These are phyloP conservation scores for Odontesthes bonariensis DNA, from an alignment of 2,113 vertebrate species.

Conservation along the genomic window DNA sequence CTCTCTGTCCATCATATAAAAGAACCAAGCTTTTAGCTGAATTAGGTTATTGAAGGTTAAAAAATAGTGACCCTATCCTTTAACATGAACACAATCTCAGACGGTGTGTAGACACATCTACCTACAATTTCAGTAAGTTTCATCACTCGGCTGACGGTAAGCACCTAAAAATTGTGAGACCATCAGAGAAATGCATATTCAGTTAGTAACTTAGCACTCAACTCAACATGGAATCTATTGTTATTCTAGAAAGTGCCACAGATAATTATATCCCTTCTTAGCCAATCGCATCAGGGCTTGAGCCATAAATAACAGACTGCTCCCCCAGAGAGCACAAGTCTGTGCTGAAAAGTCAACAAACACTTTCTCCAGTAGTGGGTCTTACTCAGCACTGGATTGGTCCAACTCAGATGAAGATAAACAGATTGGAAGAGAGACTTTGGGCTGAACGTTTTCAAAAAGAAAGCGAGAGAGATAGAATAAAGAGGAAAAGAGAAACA, in stretches of 20 bases:
- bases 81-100: conserved; percentile 6
- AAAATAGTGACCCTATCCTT: not conserved
- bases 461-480: conserved; percentile 38
- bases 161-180: conserved; percentile 10
- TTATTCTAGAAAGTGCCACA: conserved; percentile 70
- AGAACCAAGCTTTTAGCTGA: not conserved
- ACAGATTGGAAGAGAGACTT: conserved; percentile 37
- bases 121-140: not conserved
- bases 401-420: conserved; percentile 48
- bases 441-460: conserved; percentile 40
- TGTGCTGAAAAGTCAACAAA: conserved; percentile 80
- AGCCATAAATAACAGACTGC: conserved; percentile 80
- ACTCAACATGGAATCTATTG: conserved; percentile 71
- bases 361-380: conserved; percentile 71
- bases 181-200: conserved; percentile 29
- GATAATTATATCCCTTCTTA: conserved; percentile 80
- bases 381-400: conserved; percentile 62
- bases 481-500: conserved; percentile 67
- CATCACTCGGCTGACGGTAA: not conserved
- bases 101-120: conserved; percentile 2
- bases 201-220: conserved; percentile 74
- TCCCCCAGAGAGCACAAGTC: conserved; percentile 76
- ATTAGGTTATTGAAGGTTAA: not conserved
- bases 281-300: conserved; percentile 73
- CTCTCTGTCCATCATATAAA: not conserved